Conservation (phyloP, 1,140 invertebrate genomes). For the Bombus polaris region DNA sequence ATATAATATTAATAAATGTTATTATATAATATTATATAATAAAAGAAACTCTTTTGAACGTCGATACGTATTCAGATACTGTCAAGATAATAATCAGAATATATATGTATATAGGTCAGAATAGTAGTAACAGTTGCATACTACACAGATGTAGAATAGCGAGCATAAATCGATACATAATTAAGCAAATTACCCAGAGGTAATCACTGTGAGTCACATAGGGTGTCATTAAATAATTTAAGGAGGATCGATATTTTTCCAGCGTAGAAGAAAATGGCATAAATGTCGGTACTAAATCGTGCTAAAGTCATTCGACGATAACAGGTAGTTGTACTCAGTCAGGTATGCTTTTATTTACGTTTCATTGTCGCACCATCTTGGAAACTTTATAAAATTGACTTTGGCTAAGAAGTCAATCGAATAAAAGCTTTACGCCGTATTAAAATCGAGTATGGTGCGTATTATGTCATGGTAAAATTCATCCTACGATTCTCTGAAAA, state of each 20-base stretch:
- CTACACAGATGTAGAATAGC: background rate
- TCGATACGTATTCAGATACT: too few relatives aligned
- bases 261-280: background rate
- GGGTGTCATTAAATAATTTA: conserved; percentile 13
- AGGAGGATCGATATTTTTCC: background rate
- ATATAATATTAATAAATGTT: too few relatives aligned
- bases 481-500: background rate
- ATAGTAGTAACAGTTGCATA: background rate
- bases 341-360: background rate
- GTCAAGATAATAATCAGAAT: too few relatives aligned
- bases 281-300: background rate
- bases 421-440: background rate
- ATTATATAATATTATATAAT: too few relatives aligned
- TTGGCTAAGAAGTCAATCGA: background rate
- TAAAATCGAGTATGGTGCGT: background rate
- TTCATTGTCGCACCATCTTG: too few relatives aligned
- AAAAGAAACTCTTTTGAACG: too few relatives aligned
- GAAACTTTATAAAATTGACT: background rate
- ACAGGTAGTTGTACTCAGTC: background rate
- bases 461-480: background rate
- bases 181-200: conserved; percentile 19
- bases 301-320: background rate
- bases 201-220: background rate
- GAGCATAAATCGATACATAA: conserved; percentile 7
- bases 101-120: background rate